phyloP scores from a whole-genome alignment of 2,797 vertebrate species.

The Centroberyx gerrardi region DNA sequence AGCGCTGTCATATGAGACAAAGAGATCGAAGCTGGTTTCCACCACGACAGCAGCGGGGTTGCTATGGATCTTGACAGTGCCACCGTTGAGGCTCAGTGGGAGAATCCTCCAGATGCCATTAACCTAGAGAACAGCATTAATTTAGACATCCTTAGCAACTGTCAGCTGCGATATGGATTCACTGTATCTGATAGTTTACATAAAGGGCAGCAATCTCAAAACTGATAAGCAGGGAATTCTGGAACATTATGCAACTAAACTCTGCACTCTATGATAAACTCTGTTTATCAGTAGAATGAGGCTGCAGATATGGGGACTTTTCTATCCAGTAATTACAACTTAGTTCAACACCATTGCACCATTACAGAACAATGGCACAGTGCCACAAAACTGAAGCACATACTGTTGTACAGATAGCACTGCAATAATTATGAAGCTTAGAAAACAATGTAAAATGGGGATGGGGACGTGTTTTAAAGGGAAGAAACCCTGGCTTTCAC shows the following conservation, averaged over 20 bases:
- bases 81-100: constrained; percentile 76
- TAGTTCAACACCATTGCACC: not conserved
- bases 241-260: constrained; percentile 28
- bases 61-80: constrained; percentile 73
- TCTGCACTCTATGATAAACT: constrained; percentile 33
- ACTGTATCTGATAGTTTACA: constrained; percentile 19
- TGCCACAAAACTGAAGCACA: not conserved
- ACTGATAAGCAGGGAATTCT: not conserved
- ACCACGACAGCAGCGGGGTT: constrained; percentile 81
- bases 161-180: not conserved
- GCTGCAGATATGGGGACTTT: constrained; percentile 25
- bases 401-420: not conserved
- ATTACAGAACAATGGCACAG: constrained; percentile 19
- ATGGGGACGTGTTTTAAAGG: not conserved
- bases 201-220: constrained; percentile 13
- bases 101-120: constrained; percentile 86
- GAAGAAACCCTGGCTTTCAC: not conserved
- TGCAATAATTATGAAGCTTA: not conserved
- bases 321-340: not conserved
- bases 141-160: constrained; percentile 13
- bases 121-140: constrained; percentile 79
- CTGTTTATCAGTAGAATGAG: constrained; percentile 33
- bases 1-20: constrained; percentile 83
- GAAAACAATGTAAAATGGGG: not conserved
- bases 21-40: constrained; percentile 83